Conservation (phyloP, 2,113 vertebrate genomes). For the Accipiter virgatus region DNA sequence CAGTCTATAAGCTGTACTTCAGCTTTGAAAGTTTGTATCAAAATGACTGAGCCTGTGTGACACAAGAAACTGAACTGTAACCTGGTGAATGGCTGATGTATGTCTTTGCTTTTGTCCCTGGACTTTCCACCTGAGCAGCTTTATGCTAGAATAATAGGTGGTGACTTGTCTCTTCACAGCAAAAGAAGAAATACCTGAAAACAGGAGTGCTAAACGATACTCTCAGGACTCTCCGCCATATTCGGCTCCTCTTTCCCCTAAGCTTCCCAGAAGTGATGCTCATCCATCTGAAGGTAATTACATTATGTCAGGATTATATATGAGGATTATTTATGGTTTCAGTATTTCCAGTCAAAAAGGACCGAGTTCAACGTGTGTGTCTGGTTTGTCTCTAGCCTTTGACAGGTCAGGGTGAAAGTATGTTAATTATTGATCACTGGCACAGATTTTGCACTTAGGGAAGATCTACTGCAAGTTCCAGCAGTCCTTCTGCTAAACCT, state of each 20-base stretch:
- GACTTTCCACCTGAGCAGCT: not conserved
- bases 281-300: constrained; percentile 88
- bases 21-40: not conserved
- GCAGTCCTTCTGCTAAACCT: not conserved
- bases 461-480: constrained; percentile 17
- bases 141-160: not conserved
- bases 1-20: not conserved
- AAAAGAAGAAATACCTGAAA: constrained; percentile 85
- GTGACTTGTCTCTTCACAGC: constrained; percentile 64
- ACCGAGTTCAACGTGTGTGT: not conserved
- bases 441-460: constrained; percentile 9
- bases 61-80: not conserved
- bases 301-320: not conserved
- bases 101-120: not conserved
- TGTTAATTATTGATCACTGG: constrained; percentile 37
- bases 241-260: constrained; percentile 84
- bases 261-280: constrained; percentile 80
- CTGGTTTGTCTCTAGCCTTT: constrained; percentile 26
- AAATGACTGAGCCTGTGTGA: not conserved
- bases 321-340: constrained; percentile 30
- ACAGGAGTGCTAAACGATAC: constrained; percentile 80
- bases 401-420: constrained; percentile 3
- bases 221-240: constrained; percentile 80
- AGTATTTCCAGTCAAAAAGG: constrained; percentile 23
- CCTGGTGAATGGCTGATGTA: not conserved